Conservation (phyloP, 2,113 vertebrate genomes). For the Capricornis sumatraensis region DNA sequence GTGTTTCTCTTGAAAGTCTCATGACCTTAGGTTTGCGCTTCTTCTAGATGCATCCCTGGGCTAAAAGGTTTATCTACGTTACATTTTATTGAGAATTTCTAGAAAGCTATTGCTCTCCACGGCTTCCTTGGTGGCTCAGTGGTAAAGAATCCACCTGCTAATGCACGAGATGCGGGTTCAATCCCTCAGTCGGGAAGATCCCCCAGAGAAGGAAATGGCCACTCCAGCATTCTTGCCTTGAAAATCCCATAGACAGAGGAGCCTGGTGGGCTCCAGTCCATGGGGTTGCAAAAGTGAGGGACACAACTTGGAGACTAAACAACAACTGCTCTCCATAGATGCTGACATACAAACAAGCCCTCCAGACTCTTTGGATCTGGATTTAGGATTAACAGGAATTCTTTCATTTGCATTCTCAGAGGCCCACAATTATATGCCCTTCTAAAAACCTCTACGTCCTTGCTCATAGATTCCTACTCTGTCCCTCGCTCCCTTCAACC, state of each 20-base stretch:
- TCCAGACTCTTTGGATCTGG: not conserved
- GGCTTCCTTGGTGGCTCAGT: not conserved
- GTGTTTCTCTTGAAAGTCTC: not conserved
- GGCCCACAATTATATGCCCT: too few relatives aligned
- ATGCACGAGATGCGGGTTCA: not conserved
- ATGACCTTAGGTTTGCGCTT: too few relatives aligned
- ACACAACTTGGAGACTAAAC: not conserved
- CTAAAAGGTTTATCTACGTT: not conserved
- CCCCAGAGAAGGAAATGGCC: not conserved
- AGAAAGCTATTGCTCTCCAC: not conserved
- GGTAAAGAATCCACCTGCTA: not conserved
- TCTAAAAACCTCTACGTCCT: not conserved
- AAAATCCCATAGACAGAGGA: not conserved
- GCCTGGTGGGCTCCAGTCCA: not conserved
- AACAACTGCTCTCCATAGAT: not conserved
- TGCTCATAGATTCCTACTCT: not conserved
- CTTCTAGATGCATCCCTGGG: too few relatives aligned
- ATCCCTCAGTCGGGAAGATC: not conserved
- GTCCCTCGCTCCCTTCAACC: rapidly evolving
- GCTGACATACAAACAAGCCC: rapidly evolving
- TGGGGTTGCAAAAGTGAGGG: not conserved
- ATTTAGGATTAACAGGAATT: not conserved
- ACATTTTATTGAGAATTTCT: not conserved
- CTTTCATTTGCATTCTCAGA: not conserved
- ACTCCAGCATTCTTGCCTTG: not conserved